Conservation (phyloP, 1,140 invertebrate species). For the Cydia strobilella region DNA sequence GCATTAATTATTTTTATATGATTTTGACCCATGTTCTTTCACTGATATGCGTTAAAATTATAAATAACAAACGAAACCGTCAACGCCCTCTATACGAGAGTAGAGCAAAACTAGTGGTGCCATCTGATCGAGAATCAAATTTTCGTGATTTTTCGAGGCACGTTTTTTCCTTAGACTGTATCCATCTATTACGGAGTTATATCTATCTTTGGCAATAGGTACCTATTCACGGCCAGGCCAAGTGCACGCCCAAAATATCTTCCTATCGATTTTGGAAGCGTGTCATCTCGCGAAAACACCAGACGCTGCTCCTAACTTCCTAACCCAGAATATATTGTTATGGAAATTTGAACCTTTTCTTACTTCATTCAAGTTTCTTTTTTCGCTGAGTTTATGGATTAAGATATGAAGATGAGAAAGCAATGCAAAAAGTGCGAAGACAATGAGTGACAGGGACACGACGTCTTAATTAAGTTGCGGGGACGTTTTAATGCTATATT, state of each 20-base stretch:
- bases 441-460: slow-evolving; percentile 23
- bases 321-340: not conserved
- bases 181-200: too few relatives aligned
- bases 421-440: slow-evolving; percentile 25
- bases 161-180: too few relatives aligned
- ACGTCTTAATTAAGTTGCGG: slow-evolving; percentile 28
- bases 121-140: too few relatives aligned
- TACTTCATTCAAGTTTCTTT: not conserved
- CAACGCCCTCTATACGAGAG: too few relatives aligned
- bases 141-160: too few relatives aligned
- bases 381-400: not conserved
- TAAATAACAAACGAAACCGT: too few relatives aligned
- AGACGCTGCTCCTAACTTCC: not conserved
- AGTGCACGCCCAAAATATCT: slow-evolving; percentile 18
- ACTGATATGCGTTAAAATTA: too few relatives aligned
- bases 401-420: slow-evolving; percentile 8
- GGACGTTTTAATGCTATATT: not conserved
- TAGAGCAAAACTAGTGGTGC: too few relatives aligned
- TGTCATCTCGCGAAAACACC: slow-evolving; percentile 17
- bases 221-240: not conserved
- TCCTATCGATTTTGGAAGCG: slow-evolving; percentile 29
- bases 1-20: too few relatives aligned
- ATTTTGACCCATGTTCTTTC: too few relatives aligned
- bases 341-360: not conserved
- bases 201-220: too few relatives aligned